A percentile compares a stretch with the other conserved stretches of the same genome.
Evolutionary conservation across 2,797 vertebrate species (phyloP).

Genomic region (Notolepis coatsorum): DNA sequence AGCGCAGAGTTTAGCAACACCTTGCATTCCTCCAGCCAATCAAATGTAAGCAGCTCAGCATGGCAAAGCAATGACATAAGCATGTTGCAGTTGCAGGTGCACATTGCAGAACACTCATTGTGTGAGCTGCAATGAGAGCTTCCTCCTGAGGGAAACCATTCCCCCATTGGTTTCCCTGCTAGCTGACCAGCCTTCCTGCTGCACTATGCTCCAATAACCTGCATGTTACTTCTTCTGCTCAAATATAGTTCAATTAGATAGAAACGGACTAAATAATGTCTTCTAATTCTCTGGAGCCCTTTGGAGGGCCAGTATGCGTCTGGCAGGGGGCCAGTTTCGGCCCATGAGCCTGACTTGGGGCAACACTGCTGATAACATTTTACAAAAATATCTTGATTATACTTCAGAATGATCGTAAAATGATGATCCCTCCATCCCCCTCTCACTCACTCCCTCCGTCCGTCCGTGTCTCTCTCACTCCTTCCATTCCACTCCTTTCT

Average conservation of each 20-base stretch:
- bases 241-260: too few relatives aligned
- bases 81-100: slow-evolving; percentile 86
- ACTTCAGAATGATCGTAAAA: too few relatives aligned
- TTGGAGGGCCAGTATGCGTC: too few relatives aligned
- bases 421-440: not conserved
- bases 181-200: slow-evolving; percentile 26
- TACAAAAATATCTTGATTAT: too few relatives aligned
- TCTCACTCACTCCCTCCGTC: not conserved
- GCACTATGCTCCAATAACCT: not conserved
- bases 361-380: too few relatives aligned
- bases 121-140: slow-evolving; percentile 28
- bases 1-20: slow-evolving; percentile 4
- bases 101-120: slow-evolving; percentile 76
- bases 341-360: too few relatives aligned
- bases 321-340: too few relatives aligned
- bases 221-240: too few relatives aligned
- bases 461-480: not conserved
- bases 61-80: slow-evolving; percentile 85
- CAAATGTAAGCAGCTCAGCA: slow-evolving; percentile 80
- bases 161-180: slow-evolving; percentile 28
- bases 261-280: too few relatives aligned
- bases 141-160: slow-evolving; percentile 30
- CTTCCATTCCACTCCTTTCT: not conserved
- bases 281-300: too few relatives aligned
- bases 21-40: slow-evolving; percentile 64